These are phyloP conservation scores for Limosa lapponica DNA, from an alignment of 2,797 vertebrate species.

Conservation along the genomic window DNA sequence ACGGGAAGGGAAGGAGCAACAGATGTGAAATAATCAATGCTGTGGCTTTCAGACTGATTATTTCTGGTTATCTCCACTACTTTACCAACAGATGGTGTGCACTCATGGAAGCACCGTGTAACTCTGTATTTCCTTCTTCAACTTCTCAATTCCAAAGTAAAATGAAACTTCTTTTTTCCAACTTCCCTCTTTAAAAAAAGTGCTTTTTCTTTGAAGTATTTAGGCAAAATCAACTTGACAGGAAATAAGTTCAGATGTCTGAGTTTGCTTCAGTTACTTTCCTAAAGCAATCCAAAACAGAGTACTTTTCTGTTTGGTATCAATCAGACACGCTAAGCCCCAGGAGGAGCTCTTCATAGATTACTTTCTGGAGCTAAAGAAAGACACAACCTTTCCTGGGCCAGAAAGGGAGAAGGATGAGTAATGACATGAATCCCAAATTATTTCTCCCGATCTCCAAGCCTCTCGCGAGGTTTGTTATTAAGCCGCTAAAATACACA, in stretches of 20 bases:
- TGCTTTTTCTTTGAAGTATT: not conserved
- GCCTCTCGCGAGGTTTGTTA: not conserved
- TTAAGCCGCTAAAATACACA: not conserved
- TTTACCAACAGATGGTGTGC: not conserved
- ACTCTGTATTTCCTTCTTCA: not conserved
- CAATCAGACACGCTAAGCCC: not conserved
- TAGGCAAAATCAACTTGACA: not conserved
- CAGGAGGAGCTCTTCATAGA: not conserved
- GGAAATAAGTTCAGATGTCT: not conserved
- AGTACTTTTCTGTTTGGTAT: not conserved
- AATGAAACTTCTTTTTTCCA: not conserved
- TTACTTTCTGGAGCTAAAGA: not conserved
- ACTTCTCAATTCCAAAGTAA: not conserved
- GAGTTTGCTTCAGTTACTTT: not conserved
- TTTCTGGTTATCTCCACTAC: not conserved
- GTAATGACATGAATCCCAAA: not conserved
- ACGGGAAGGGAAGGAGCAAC: not conserved
- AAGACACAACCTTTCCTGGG: not conserved
- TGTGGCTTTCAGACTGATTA: not conserved
- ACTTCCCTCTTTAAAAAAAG: not conserved
- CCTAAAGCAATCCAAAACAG: not conserved
- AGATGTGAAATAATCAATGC: not conserved
- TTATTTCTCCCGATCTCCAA: not conserved
- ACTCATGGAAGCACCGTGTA: not conserved
- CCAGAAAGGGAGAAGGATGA: not conserved